Base-by-base conservation (phyloP, 2,113 vertebrate species). In the Hylia prasina region DNA sequence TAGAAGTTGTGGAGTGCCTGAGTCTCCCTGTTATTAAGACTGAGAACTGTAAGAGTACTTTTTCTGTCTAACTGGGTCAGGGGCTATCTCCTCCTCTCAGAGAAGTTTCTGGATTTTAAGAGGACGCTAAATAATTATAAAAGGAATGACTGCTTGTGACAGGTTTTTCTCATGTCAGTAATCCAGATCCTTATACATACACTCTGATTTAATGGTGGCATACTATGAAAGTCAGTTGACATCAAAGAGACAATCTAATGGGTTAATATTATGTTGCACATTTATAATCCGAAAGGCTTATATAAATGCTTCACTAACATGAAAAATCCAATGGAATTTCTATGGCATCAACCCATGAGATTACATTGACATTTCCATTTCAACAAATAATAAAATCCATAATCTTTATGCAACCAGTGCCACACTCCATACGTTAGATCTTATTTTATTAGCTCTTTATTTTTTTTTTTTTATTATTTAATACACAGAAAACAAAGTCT, bases 331-430 rank as follows among this genome's bases (percentile, higher is more conserved):
- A 50, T 79, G 95, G 92, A 96, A 94, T 93, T 96, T 94, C 60
- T 42, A 51, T 73, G 27, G 81, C 42, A 78, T 75, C 47, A 90
- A 24, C 87, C 76, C 85, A 60, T 77, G 82, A 93, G 92, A 91
- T 90, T 90, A 76, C 64, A 83, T 3, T 88, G 93, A 94, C 87
- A 95, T 95, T 97, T 97, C 84, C 84, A 94, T 94, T 94, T 76
- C 84, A 94, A 90, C 84, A 93, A 95, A 94, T 88, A 94, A 96
- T 92, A 96, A 96, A 95, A 94, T 94, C 90, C 71, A 89, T 94
- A 92, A 95, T 95, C 72, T 70, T 96, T 95, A 97, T 97, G 89
- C 87, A 96, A 39, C 50, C 48, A 89, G 57, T 87, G 58, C 47
- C 54, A 93, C 53, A 61, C 40, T 96, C 95, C 92, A 93, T 96